Base-by-base conservation (phyloP, 2,113 vertebrate species). In the Dolichotis patagonum region DNA sequence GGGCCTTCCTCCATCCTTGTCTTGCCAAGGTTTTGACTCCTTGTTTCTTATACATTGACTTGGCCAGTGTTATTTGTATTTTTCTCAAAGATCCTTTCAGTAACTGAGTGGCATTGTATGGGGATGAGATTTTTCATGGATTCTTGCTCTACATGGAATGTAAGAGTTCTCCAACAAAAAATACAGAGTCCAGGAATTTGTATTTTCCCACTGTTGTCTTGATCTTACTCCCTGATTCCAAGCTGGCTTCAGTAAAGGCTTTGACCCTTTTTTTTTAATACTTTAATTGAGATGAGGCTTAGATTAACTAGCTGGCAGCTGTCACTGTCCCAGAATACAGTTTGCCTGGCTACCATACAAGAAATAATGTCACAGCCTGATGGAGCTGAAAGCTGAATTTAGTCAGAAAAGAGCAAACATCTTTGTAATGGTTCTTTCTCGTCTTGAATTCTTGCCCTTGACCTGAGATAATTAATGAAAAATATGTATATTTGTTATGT, bases 251-350 rank as follows among this genome's bases (percentile, higher is more conserved):
- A 71, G 10, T 83, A 24, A 84, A 90, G 46, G 7, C 73, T 85
- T 8, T 95, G 78, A 82, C 32, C 75, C 56, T 89, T 96, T 95
- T 85, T 85, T 35, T 58, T 94, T 83, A 90, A 92, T 56, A 83
- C 69, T 20, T 84, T 73, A 90, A 87, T 85, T 94, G 41, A 13
- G 20, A 67, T 46, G 69, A 73, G 20, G 3, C 54, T 54, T 43
- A 46, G 5, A 95, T 84, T 83, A 92, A 54, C 35, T 32, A 94
- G 46, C 52, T 92, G 89, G 67, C 54, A 80, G 43, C 2, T 9
- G 77, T 95, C 22, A 82, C 32, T 63, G 20, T 6, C 62, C 67
- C 43, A 56, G n/a, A 95, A 84, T 85, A n/a, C 12, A 75, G 49
- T 77, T 49, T 20, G 75, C 89, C 83, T 94, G 52, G 26, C 69